Conservation (phyloP, 2,113 vertebrate genomes). For the Ivindomyrus marchei region DNA sequence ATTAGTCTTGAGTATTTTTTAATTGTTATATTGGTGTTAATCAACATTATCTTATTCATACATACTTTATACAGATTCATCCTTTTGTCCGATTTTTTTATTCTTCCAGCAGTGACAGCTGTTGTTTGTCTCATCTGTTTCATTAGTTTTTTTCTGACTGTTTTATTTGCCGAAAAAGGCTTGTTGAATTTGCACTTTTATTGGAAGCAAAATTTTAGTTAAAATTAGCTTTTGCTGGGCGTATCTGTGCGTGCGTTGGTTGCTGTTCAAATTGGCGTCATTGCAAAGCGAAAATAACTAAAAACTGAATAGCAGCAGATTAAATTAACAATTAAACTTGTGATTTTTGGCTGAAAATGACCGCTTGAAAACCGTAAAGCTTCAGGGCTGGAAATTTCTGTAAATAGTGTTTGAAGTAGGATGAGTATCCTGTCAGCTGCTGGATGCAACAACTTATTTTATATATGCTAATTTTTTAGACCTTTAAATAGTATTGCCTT, state of each 20-base stretch:
- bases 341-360: conserved; percentile 39
- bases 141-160: background rate
- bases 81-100: background rate
- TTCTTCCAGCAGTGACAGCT: background rate
- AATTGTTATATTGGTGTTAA: background rate
- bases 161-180: conserved; percentile 3
- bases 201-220: conserved; percentile 11
- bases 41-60: background rate
- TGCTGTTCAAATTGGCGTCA: conserved; percentile 29
- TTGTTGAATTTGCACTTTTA: conserved; percentile 25
- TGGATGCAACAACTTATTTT: background rate
- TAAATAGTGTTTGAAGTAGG: background rate
- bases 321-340: conserved; percentile 34
- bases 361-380: conserved; percentile 16
- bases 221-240: conserved; percentile 31
- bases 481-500: conserved; percentile 27
- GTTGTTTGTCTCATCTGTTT: background rate
- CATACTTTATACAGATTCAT: background rate
- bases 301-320: conserved; percentile 23
- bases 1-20: background rate
- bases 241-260: conserved; percentile 27
- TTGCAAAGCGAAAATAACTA: conserved; percentile 30
- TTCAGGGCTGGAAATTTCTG: conserved; percentile 36
- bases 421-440: conserved; percentile 13
- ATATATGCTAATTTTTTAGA: background rate